Evolutionary conservation across 1,140 invertebrate species (phyloP), one percentile per base, ranked within the genome.

Genomic region (Listronotus bonariensis): DNA sequence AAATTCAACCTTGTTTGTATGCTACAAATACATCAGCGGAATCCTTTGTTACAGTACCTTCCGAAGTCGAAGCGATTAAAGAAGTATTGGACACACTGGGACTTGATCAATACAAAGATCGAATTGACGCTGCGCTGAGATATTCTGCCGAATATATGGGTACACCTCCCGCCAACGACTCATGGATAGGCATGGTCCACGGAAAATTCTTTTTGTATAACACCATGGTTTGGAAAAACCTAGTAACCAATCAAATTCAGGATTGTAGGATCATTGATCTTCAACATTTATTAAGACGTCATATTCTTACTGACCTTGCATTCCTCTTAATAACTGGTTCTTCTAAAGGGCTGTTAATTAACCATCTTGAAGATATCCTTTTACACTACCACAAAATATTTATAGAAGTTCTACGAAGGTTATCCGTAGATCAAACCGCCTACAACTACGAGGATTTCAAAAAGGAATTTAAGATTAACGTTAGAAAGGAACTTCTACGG

Each of bases 121-220:
- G n/a, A 15, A 43, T 43, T 7, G 4, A 18, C 12, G 14, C 8
- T 7, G n/a, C 41, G 3, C 14, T 43, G 8, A n/a, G 1, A 7
- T 43, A 43, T 18, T 43, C 41, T 2, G 1, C 1, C 7, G 17
- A 14, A 14, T 15, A n/a, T 18, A 43, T 43, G 41, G 8, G n/a
- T 15, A n/a, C n/a, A n/a, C 41, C 41, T 14, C 41, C 41, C 8
- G 0, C 17, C 7, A 14, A 18, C 7, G 41, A 43, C 41, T 11
- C 41, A 43, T 43, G 41, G 41, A 43, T 43, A 8, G 41, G n/a
- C 41, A 43, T 43, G 41, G 8, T 8, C 41, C 41, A 43, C 17
- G 41, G 41, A 43, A 43, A 43, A n/a, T 43, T 8, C 17, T 43
- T 43, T 43, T 7, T 18, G 14, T 43, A n/a, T 43, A 43, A 43